A percentile compares a stretch with the other conserved stretches of the same genome.
phyloP scores from a whole-genome alignment of 2,113 vertebrate species.

The Platysternon megacephalum region DNA sequence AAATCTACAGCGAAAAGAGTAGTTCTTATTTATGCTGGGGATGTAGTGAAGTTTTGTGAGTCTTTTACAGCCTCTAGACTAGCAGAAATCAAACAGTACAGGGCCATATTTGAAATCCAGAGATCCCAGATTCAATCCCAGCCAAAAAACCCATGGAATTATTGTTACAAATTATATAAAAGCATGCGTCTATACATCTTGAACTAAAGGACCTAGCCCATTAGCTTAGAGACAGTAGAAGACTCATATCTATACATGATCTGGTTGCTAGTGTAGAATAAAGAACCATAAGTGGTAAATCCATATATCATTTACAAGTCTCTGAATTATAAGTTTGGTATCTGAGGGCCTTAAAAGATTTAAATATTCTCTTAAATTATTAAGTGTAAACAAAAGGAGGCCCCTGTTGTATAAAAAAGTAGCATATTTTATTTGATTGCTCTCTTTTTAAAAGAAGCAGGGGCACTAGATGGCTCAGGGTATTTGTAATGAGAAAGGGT shows the following conservation, averaged over 20 bases:
- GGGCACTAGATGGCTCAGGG: background rate
- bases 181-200: background rate
- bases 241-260: background rate
- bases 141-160: background rate
- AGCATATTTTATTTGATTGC: background rate
- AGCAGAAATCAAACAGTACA: no score
- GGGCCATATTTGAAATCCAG: no score
- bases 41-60: no score
- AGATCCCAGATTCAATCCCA: background rate
- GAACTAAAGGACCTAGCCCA: background rate
- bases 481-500: background rate
- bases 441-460: background rate
- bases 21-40: background rate
- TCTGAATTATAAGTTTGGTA: background rate
- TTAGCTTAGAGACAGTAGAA: background rate
- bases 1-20: background rate
- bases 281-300: background rate
- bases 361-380: background rate
- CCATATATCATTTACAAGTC: background rate
- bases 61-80: no score
- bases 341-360: background rate
- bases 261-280: background rate
- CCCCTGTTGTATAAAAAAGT: background rate
- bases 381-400: background rate
- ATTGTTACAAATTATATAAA: background rate